Conservation (phyloP, 2,113 vertebrate genomes). For the Irena cyanogastra region DNA sequence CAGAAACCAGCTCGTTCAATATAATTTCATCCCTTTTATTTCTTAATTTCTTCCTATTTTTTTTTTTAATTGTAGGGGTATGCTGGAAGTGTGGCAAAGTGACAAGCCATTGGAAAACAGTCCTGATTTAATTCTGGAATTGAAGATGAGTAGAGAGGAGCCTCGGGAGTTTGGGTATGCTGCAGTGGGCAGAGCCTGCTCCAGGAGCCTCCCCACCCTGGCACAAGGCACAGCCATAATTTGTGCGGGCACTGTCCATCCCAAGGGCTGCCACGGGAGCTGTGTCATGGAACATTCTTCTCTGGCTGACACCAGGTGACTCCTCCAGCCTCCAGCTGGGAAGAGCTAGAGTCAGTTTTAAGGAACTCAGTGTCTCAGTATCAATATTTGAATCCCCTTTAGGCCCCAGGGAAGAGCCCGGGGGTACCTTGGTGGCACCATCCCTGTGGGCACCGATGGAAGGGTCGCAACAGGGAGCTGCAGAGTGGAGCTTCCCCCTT, state of each 20-base stretch:
- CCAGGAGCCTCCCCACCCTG: neutral
- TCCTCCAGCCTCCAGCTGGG: neutral
- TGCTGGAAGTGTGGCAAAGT: neutral
- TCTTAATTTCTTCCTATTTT: neutral
- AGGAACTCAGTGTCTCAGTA: neutral
- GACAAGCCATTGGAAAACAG: neutral
- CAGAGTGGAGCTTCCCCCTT: neutral
- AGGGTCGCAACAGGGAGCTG: neutral
- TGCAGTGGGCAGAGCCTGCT: neutral
- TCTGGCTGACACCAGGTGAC: neutral
- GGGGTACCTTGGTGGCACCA: neutral
- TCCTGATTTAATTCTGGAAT: neutral
- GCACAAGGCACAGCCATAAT: neutral
- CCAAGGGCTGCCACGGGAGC: neutral
- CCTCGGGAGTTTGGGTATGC: neutral
- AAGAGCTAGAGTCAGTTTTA: neutral
- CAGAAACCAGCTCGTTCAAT: neutral
- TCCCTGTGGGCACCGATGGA: neutral
- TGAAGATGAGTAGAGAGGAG: neutral
- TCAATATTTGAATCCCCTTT: neutral
- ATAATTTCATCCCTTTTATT: neutral
- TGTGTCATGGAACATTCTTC: constrained; percentile 32
- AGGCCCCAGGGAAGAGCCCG: neutral
- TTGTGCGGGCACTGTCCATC: neutral
- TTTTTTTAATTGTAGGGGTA: neutral